Evolutionary conservation across 2,797 vertebrate species (phyloP), one percentile per base, ranked within the genome.

Genomic region (Borostomias antarcticus): DNA sequence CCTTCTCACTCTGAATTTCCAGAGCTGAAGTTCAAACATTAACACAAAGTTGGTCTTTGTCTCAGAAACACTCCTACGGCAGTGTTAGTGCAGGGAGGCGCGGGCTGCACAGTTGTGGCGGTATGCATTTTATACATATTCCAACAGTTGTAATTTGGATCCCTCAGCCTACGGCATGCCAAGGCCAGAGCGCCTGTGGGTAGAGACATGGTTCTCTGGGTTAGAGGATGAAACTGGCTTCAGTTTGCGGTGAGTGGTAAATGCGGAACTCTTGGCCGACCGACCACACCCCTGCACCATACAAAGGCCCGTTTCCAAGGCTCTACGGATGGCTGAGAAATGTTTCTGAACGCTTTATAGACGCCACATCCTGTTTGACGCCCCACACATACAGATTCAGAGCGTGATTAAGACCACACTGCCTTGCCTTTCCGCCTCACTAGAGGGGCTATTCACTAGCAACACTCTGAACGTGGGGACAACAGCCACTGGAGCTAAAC

Each of bases 161-260:
- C 77, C 83, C 76, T 82, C 82, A 82, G 48, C 45, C 52, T 69
- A 66, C 23, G 70, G 78, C 75, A 83, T 83, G 78, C 82, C 81
- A 79, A 82, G 69, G 79, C 77, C 58, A 58, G 64, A 54, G 75
- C 84, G 77, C 50, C 19, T 82, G 86, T 88, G 89, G 86, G 88
- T 43, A 70, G 84, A 11, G 64, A 60, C 50, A 70, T 32, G 53
- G 68, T 64, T n/a, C 72, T 74, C 76, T 77, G 73, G 75, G 61
- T 47, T n/a, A n/a, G 23, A 54, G 54, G 59, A 81, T 79, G 83
- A 82, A 86, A 86, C 74, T 66, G 59, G 64, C 82, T 37, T 61
- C 78, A 79, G 83, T 83, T 83, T 88, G 87, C 84, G 79, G 87
- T 73, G 57, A 74, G 51, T 69, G 77, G 80, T 78, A 59, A 86